These are phyloP conservation scores for Megalops atlanticus DNA, from an alignment of 2,113 vertebrate species.

Conservation along the genomic window DNA sequence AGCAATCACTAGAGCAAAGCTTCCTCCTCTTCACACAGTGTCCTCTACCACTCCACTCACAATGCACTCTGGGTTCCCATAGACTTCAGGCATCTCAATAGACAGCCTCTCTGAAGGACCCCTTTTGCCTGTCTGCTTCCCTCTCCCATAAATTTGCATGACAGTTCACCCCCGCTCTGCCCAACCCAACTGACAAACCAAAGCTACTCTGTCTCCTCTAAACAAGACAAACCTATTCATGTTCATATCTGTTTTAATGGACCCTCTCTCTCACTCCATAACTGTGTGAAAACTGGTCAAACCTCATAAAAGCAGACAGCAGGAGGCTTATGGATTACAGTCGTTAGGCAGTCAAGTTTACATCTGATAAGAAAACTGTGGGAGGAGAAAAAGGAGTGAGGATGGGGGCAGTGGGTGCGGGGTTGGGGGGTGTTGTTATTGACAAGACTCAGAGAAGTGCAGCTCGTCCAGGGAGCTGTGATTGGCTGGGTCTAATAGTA, in stretches of 20 bases:
- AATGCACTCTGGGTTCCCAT: neutral
- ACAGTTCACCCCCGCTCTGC: neutral
- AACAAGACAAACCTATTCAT: no score
- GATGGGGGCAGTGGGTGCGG: neutral
- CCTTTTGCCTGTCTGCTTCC: neutral
- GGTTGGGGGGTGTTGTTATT: slow-evolving; percentile 21
- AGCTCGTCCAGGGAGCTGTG: neutral
- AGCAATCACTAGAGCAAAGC: neutral
- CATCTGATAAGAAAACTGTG: slow-evolving; percentile 39
- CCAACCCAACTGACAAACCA: neutral
- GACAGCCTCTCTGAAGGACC: neutral
- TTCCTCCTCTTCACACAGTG: neutral
- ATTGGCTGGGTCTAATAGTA: slow-evolving; percentile 35
- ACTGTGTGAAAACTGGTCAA: neutral
- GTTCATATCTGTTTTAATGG: neutral
- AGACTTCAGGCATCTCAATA: neutral
- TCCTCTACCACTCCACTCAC: neutral
- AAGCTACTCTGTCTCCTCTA: no score
- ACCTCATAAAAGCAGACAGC: slow-evolving; percentile 29
- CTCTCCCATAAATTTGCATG: neutral
- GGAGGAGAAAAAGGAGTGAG: neutral
- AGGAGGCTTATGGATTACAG: slow-evolving; percentile 43
- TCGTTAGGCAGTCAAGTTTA: slow-evolving; percentile 39
- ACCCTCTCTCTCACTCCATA: neutral
- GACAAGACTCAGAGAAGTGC: slow-evolving; percentile 36